A percentile compares a stretch with the other conserved stretches of the same genome.
These are phyloP conservation scores for Anoplius nigerrimus DNA, from an alignment of 2,888 invertebrate species.

Conservation along the genomic window DNA sequence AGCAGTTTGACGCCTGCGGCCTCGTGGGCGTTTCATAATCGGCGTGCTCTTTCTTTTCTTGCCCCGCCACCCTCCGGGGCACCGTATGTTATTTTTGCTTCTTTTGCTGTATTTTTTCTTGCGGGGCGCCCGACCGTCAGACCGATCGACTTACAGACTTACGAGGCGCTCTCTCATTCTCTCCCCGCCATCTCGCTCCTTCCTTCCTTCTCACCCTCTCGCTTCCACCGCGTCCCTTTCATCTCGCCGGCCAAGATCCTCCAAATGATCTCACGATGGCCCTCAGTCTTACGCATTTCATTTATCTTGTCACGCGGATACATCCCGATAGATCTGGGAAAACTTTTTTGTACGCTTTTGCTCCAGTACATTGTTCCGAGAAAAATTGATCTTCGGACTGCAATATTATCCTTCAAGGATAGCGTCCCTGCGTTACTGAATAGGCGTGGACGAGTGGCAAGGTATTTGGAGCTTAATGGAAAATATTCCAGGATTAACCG, in stretches of 20 bases:
- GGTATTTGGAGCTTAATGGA: no score
- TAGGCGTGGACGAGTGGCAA: no score
- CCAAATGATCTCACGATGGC: conserved; percentile 58
- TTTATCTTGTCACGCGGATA: conserved; percentile 57
- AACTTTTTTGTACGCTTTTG: no score
- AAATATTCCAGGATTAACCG: no score
- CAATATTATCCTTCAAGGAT: no score
- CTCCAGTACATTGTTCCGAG: no score
- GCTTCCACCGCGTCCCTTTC: conserved; percentile 55
- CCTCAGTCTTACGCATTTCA: conserved; percentile 59
- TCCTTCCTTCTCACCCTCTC: conserved; percentile 24
- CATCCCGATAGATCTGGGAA: no score
- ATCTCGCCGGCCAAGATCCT: conserved; percentile 62
- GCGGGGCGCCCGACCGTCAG: conserved; percentile 41
- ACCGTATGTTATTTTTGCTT: conserved; percentile 42
- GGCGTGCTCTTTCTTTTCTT: conserved; percentile 34
- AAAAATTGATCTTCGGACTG: no score
- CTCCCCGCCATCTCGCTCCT: conserved; percentile 28
- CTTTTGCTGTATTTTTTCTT: conserved; percentile 33
- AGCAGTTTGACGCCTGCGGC: conserved; percentile 19
- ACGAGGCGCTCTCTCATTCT: conserved; percentile 2
- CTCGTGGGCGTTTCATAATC: conserved; percentile 32
- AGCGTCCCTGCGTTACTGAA: no score
- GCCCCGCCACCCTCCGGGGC: conserved; percentile 39
- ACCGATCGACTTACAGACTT: conserved; percentile 54